Evolutionary conservation across 2,113 vertebrate genomes (phyloP).

Genomic region (Lophius piscatorius): DNA sequence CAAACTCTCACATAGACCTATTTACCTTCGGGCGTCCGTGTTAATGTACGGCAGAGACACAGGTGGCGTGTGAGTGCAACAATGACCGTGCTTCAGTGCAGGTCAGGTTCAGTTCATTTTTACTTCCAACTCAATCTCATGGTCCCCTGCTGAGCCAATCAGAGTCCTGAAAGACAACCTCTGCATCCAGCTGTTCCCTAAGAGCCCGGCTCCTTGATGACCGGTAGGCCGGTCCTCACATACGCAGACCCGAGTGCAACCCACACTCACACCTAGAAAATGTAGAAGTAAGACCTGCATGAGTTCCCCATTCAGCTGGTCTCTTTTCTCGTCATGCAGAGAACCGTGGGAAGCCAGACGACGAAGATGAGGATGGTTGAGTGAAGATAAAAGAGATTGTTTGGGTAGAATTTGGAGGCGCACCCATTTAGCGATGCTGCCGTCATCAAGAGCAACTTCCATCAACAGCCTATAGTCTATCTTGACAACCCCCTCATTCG

Average conservation of each 20-base stretch:
- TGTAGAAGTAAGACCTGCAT: background rate
- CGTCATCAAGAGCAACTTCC: constrained; percentile 57
- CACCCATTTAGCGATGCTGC: constrained; percentile 45
- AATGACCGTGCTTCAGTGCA: constrained; percentile 9
- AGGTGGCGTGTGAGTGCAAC: background rate
- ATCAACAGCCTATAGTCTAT: constrained; percentile 49
- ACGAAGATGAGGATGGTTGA: constrained; percentile 61
- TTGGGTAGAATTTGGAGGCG: constrained; percentile 54
- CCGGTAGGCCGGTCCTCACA: constrained; percentile 21
- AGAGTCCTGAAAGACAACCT: constrained; percentile 59
- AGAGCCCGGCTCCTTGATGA: constrained; percentile 53
- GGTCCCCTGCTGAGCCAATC: constrained; percentile 70
- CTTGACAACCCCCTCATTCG: constrained; percentile 41
- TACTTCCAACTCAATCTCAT: constrained; percentile 63
- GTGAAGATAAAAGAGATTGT: constrained; percentile 67
- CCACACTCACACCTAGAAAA: constrained; percentile 2
- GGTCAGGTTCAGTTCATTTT: constrained; percentile 70
- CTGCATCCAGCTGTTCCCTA: constrained; percentile 54
- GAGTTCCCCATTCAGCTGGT: no score
- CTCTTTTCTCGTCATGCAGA: no score
- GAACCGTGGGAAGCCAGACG: constrained; percentile 30
- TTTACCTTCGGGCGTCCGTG: constrained; percentile 16
- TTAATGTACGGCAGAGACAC: background rate
- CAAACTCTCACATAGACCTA: no score
- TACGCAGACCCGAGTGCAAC: constrained; percentile 42